Base-by-base conservation (phyloP, 1,140 invertebrate genomes). In the Drosophila quadrilineata region DNA sequence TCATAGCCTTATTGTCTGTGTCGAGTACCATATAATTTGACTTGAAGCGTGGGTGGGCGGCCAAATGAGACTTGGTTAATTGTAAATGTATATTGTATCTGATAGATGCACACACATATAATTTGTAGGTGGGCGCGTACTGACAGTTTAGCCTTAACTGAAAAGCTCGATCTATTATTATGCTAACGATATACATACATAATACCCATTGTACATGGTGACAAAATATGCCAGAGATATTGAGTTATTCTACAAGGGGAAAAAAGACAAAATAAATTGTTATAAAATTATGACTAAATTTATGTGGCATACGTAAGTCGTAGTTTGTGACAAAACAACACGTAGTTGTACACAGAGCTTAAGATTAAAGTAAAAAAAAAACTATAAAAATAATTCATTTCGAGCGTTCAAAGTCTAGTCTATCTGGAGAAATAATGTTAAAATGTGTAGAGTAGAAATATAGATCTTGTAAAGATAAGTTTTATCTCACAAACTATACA, bases 1-100 rank as follows among this genome's bases (percentile, higher is more conserved):
- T n/a, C n/a, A n/a, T n/a, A n/a, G n/a, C n/a, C n/a, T n/a, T n/a
- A 43, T 24, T 43, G 21, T 26, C 26, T 45, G 33, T 21, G 54
- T 57, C 59, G 58, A 43, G 40, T 53, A 53, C 63, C 63, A 41
- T 73, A 56, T 77, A 77, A 84, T 74, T 84, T 64, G 73, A 43
- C 21, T 38, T 24, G 19, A 49, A n/a, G n/a, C 58, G 77, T 69
- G 79, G 54, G 79, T 21, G 52, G 28, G 26, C 10, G n/a, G n/a
- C 28, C 48, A 33, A 22, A 16, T 12, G 12, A 35, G 22, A 24
- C 29, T 38, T 50, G 59, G 21, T 49, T 71, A 70, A 59, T 69
- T 75, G 50, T 75, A 33, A 38, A 49, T 70, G 38, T 45, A 33
- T 14, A 31, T 64, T 73, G 79, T 79, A 71, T 71, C 53, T 74